Evolutionary conservation across 1,140 invertebrate genomes (phyloP), one percentile per base, ranked within the genome.

Genomic region (Calliphora vicina): DNA sequence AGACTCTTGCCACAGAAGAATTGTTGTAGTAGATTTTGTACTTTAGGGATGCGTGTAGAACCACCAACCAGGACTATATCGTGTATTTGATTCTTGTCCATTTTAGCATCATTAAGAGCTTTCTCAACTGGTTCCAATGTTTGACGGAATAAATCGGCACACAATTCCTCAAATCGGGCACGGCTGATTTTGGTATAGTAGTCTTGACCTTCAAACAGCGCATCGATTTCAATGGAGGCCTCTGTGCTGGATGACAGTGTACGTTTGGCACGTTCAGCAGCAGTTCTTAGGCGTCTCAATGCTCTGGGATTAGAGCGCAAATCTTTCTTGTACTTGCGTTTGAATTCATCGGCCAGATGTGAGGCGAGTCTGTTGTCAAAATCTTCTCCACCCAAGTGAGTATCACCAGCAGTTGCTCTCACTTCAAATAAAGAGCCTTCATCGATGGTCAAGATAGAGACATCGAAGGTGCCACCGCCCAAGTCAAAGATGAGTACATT

Each of bases 141-240:
- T 20, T 91, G 89, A 83, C 93, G 91, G 91, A 95, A 95, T 45
- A 98, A 92, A 92, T 98, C 97, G 80, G 95, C 94, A 89, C 95
- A 96, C 26, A 98, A 91, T 90, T 97, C 96, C 91, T 97, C 97
- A 88, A 97, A 97, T 45, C 95, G 91, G 9, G 96, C 97, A 85
- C 96, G 92, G 25, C 95, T 95, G 45, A 97, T 93, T 88, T 94
- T 96, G 0, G 96, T 95, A 91, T 97, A 97, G 90, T 97, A 97
- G 89, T 97, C 97, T 35, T 95, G 92, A 12, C 95, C 95, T 84
- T 96, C 94, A 83, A 93, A 93, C 29, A 96, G 88, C 5, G 95
- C 94, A 86, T 96, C 94, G 72, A 96, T 94, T 91, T 95, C 94
- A 84, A 96, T 91, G 88, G 92, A 95, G 1, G 94, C 94, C 91